Base-by-base conservation (phyloP, 1,140 invertebrate species). In the Drosophila pruinosa region DNA sequence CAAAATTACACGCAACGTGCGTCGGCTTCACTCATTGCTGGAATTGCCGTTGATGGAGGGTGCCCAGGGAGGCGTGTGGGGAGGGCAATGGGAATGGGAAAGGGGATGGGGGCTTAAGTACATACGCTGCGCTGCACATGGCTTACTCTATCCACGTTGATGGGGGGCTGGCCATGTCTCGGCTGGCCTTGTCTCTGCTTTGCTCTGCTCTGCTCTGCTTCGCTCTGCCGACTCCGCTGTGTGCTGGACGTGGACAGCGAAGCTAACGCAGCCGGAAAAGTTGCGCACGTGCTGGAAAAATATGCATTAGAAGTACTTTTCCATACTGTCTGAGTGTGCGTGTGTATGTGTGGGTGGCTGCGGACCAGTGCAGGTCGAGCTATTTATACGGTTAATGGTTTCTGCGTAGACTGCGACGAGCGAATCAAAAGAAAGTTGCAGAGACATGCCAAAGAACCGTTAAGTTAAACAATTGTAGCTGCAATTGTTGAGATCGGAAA, bases 1-100 rank as follows among this genome's bases (percentile, higher is more conserved):
- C 82, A 86, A 75, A 88, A 88, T 88, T 88, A 88, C 82, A 88
- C 82, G 82, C 82, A 88, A 88, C 82, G 82, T 88, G 82, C 83
- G 82, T 88, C 82, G 57, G 63, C 47, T 53, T 56, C 73, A 78
- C 24, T 39, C 64, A 43, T 38, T 43, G 62, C 26, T 47, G 41
- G 21, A 26, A 45, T 22, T 28, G 45, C 28, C 14, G n/a, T 21
- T 7, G 3, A 28, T 6, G 43, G 5, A 12, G 31, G 31, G n/a
- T 26, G 41, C 15, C 3, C n/a, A 8, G 21, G n/a, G 38, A 31
- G 31, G 12, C n/a, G 14, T 8, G n/a, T n/a, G n/a, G n/a, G 15
- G 7, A 21, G 4, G 17, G 2, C 0, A 28, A 26, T 4, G 17
- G 17, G 15, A 1, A 1, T 14, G 26, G 7, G 17, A 8, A 14